phyloP scores from a whole-genome alignment of 2,797 vertebrate genomes.

The Propithecus deckenii region DNA sequence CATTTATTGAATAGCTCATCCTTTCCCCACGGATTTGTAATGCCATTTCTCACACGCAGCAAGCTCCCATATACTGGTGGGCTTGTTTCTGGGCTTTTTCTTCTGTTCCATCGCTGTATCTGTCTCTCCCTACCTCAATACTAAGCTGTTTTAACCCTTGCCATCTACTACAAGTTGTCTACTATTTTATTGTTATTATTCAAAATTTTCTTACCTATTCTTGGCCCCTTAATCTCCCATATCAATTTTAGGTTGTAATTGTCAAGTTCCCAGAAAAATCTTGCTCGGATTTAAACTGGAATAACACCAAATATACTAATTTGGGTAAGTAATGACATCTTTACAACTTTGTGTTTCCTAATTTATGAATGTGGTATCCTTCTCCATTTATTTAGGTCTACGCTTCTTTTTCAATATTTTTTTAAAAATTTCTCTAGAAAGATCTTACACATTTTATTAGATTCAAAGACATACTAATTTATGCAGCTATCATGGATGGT shows the following conservation, averaged over 20 bases:
- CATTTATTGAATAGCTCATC: too few relatives aligned
- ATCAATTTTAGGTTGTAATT: not conserved
- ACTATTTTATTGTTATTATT: not conserved
- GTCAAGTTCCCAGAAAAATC: not conserved
- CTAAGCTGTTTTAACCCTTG: not conserved
- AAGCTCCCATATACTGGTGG: not conserved
- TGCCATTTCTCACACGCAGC: not conserved
- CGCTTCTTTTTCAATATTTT: not conserved
- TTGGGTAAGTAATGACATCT: not conserved
- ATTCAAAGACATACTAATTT: not conserved
- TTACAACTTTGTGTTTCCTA: not conserved
- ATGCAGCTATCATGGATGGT: not conserved
- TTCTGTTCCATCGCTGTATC: not conserved
- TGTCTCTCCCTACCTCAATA: not conserved
- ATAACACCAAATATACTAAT: not conserved
- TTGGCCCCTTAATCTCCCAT: not conserved
- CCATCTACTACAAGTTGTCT: not conserved
- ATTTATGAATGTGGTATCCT: not conserved
- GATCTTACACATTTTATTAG: not conserved
- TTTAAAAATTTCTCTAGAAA: not conserved
- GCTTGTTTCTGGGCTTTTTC: not conserved
- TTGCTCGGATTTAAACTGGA: not conserved
- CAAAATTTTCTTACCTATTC: not conserved
- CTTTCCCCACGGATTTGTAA: not conserved
- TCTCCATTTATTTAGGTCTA: too few relatives aligned